phyloP scores from a whole-genome alignment of 1,140 invertebrate species.

The Brachionus manjavacas region DNA sequence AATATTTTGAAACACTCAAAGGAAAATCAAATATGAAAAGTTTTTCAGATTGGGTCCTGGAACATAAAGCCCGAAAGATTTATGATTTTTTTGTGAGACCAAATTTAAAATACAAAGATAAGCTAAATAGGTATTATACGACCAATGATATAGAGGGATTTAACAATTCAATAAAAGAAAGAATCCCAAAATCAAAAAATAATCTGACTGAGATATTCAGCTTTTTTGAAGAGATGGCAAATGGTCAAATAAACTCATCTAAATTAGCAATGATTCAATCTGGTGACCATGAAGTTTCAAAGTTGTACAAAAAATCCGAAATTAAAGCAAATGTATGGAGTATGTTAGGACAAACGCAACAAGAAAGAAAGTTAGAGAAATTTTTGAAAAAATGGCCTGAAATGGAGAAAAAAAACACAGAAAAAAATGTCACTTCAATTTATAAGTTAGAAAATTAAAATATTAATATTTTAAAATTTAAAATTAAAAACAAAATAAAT shows the following conservation, averaged over 20 bases:
- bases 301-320: not conserved
- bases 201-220: not conserved
- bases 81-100: too few species aligned
- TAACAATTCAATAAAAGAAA: not conserved
- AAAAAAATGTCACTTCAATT: not conserved
- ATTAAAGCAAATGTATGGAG: not conserved
- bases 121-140: not conserved
- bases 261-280: not conserved
- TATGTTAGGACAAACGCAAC: not conserved
- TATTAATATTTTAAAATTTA: not conserved
- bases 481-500: too few species aligned
- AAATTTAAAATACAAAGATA: too few species aligned
- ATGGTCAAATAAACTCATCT: not conserved
- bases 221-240: not conserved
- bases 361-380: not conserved
- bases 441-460: not conserved
- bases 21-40: too few species aligned
- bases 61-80: too few species aligned
- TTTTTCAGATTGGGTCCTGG: too few species aligned
- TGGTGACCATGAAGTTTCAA: not conserved
- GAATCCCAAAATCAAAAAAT: not conserved
- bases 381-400: not conserved
- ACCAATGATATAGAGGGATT: not conserved
- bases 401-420: not conserved
- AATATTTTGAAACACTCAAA: too few species aligned